A percentile compares a stretch with the other conserved stretches of the same genome.
phyloP scores from a whole-genome alignment of 2,113 vertebrate species.

The Orthonyx spaldingii region DNA sequence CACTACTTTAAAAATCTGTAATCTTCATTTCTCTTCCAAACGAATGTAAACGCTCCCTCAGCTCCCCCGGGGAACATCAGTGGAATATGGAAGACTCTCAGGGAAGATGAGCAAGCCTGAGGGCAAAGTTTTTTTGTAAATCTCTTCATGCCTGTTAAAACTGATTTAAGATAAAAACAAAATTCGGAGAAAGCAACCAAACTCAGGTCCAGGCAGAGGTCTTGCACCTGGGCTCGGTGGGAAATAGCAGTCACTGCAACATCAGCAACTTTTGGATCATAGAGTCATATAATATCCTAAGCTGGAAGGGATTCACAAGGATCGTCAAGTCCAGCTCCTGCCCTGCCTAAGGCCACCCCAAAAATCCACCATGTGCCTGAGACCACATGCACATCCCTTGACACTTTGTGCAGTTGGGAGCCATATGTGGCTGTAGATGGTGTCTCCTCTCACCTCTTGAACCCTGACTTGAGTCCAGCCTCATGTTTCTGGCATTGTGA shows the following conservation, averaged over 20 bases:
- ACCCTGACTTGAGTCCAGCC: not conserved
- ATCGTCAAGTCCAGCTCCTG: not conserved
- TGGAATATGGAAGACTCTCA: not conserved
- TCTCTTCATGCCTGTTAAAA: not conserved
- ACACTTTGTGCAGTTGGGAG: not conserved
- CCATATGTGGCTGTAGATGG: not conserved
- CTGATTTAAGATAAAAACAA: not conserved
- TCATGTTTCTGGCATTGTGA: not conserved
- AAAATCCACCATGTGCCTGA: not conserved
- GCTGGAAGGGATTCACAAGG: not conserved
- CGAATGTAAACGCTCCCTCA: not conserved
- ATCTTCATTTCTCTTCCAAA: conserved; percentile 36
- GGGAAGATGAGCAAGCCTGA: not conserved
- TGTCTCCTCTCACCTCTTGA: not conserved
- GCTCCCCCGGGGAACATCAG: not conserved
- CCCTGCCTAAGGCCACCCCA: not conserved
- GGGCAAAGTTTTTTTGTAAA: not conserved
- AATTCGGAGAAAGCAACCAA: not conserved
- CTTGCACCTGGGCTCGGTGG: not conserved
- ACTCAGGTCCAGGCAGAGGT: not conserved
- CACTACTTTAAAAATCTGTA: conserved; percentile 31
- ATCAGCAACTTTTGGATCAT: not conserved
- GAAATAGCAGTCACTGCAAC: not conserved
- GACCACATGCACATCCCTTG: not conserved
- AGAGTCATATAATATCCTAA: not conserved